Base-by-base conservation (phyloP, 2,888 invertebrate species). In the Diarsia mendica region DNA sequence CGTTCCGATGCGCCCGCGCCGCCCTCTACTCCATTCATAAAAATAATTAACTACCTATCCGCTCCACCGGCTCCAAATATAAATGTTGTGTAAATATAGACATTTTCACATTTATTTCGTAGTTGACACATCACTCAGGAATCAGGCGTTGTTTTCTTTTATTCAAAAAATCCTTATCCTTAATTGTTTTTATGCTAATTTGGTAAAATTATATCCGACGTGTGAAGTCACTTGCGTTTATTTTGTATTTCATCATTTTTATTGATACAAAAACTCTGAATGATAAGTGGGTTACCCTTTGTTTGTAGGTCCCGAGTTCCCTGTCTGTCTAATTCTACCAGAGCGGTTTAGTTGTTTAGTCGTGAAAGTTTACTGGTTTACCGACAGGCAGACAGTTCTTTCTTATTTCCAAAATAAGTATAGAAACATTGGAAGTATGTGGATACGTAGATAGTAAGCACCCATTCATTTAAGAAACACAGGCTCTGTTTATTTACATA, bases 1-100 rank as follows among this genome's bases (percentile, higher is more conserved):
- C 95, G 94, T 94, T 94, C 94, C 94, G 89, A 90, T 90, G 91
- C 90, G 85, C 80, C 73, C 75, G 82, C 83, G 89, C 91, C 88
- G 87, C 89, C 90, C 90, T 90, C 91, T 89, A 75, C 90, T 88
- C 89, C 92, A 92, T 93, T 93, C 91, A 92, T 91, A 92, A 92
- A 91, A 90, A 89, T 90, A 89, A 89, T 90, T 90, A 87, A 89
- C 87, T 88, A 86, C 87, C 85, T 79, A 84, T 84, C 70, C 79
- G 76, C 78, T 79, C 69, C 70, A 76, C 60, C 61, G 58, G 66
- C 71, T 84, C 79, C 77, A 84, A 84, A 81, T 83, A 80, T 79
- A 87, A 80, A 72, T 78, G 63, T 63, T 74, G 66, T 75, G 68
- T 77, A 82, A 77, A 79, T 72, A 72, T 58, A 81, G 67, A 28